Base-by-base conservation (phyloP, 2,797 vertebrate genomes). In the Todus mexicanus region DNA sequence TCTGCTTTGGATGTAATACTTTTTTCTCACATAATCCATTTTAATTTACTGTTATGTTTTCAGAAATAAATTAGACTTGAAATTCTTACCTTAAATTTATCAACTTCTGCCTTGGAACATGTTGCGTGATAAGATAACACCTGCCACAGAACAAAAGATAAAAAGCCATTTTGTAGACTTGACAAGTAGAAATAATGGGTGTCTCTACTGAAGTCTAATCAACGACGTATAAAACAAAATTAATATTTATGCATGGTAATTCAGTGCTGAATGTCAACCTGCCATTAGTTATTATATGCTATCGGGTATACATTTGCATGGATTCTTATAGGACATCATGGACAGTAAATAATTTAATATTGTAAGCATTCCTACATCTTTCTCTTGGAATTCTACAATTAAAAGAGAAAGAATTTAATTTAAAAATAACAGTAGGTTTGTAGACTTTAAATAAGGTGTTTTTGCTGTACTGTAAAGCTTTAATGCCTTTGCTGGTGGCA, bases 61-160 rank as follows among this genome's bases (percentile, higher is more conserved):
- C 60, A 92, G 29, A 90, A 89, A 63, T 56, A 77, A 81, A 8
- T 29, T 66, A 85, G 88, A 69, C 14, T 19, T 80, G 87, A 64
- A 77, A 75, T 89, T 18, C 96, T 98, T 98, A 99, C 99, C 99
- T 99, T 99, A 97, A 99, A 99, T 98, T 99, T 99, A 98, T 99
- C 99, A 81, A 99, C 99, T 98, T 99, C 99, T 53, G 98, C 98
- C 98, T 99, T 99, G 26, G 99, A 99, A 97, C 99, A 99, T 15
- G 99, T 99, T 84, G 99, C 99, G 54, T 99, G 99, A 92, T 99
- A 99, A 65, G 99, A 99, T 83, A 99, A 98, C 71, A 99, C 99
- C 99, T 99, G 98, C 37, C 87, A 94, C 78, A 95, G 95, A 93
- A 97, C 17, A 93, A 96, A 95, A 95, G 23, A 80, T 11, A 83